Evolutionary conservation across 2,888 invertebrate genomes (phyloP).

Genomic region (Dolomedes plantarius): DNA sequence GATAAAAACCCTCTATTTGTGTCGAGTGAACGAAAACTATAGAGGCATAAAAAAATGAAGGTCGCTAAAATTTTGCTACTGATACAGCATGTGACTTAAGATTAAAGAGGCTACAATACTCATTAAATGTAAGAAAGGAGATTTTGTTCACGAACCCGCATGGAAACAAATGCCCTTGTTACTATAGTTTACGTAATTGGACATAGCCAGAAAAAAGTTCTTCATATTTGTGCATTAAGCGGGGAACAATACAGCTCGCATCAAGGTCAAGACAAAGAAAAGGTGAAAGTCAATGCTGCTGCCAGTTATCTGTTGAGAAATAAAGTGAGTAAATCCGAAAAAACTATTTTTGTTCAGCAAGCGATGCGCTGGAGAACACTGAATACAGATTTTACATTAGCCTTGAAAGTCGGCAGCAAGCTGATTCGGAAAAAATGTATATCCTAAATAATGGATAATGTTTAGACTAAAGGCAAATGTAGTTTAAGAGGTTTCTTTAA

Average conservation of each 20-base stretch:
- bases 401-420: background rate
- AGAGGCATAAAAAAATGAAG: constrained; percentile 14
- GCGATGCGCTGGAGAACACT: background rate
- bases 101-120: constrained; percentile 25
- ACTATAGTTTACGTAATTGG: constrained; percentile 63
- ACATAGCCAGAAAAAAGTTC: constrained; percentile 29
- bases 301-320: constrained; percentile 41
- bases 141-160: constrained; percentile 50
- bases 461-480: background rate
- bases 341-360: constrained; percentile 18
- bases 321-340: constrained; percentile 33
- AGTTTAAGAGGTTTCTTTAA: constrained; percentile 2
- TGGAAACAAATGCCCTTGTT: constrained; percentile 63
- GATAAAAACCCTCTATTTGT: constrained; percentile 44
- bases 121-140: constrained; percentile 40
- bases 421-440: background rate
- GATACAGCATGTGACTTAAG: background rate
- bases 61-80: background rate
- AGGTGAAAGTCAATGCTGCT: constrained; percentile 42
- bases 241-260: constrained; percentile 28
- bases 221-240: constrained; percentile 22
- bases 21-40: background rate
- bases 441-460: background rate
- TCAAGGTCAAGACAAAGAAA: constrained; percentile 55
- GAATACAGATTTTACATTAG: background rate